phyloP scores from a whole-genome alignment of 2,888 invertebrate genomes.

The Noctua comes region DNA sequence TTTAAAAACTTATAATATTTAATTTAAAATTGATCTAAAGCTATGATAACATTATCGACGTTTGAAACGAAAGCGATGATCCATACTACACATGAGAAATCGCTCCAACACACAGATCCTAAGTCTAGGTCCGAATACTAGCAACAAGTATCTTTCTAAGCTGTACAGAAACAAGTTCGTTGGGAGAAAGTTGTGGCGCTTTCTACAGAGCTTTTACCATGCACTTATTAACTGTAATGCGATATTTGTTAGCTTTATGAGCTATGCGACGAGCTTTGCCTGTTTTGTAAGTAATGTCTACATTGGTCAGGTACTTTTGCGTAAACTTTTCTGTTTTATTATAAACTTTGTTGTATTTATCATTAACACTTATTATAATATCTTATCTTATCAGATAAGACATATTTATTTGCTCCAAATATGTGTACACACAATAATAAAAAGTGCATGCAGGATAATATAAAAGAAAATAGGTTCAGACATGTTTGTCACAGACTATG shows the following conservation, averaged over 20 bases:
- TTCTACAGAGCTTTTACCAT: slow-evolving; percentile 69
- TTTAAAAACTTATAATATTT: no score
- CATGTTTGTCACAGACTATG: no score
- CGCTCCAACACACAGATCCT: slow-evolving; percentile 2
- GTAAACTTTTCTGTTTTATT: not conserved
- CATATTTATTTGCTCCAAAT: no score
- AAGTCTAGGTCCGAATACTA: slow-evolving; percentile 56
- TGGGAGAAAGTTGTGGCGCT: slow-evolving; percentile 75
- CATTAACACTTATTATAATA: no score
- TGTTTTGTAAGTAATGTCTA: not conserved
- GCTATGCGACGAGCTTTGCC: not conserved
- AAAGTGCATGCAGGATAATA: no score
- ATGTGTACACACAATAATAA: no score
- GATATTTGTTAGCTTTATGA: slow-evolving; percentile 37
- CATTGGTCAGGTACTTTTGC: not conserved
- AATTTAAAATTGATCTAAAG: no score
- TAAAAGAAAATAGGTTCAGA: no score
- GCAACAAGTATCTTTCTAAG: slow-evolving; percentile 38
- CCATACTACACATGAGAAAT: not conserved
- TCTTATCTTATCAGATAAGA: no score
- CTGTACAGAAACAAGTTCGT: slow-evolving; percentile 71
- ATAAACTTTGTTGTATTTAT: not conserved
- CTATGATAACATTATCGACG: not conserved
- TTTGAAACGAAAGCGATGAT: not conserved
- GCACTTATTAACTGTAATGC: slow-evolving; percentile 52